Evolutionary conservation across 2,113 vertebrate species (phyloP), one percentile per base, ranked within the genome.

Genomic region (Ceyx margarethae): DNA sequence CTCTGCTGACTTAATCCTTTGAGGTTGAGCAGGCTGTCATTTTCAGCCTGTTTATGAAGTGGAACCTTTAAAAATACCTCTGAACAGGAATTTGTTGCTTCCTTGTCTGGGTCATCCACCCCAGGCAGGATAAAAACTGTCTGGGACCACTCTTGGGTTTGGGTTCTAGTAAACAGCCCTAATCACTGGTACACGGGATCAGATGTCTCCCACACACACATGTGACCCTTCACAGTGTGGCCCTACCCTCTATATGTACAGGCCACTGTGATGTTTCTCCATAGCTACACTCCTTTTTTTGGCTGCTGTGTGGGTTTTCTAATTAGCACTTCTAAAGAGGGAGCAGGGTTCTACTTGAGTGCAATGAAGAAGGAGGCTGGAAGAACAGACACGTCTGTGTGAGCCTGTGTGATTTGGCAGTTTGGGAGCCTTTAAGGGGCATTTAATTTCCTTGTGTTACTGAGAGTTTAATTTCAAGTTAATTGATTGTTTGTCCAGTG

Each of bases 31-130:
- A 87, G 53, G 43, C 71, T 87, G 11, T 94, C 1, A 89, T 94
- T 95, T 92, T 92, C 78, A 85, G 64, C 61, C 81, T 92, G 71
- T 91, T 96, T 91, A 80, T 93, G 46, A 77, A 80, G n/a, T 64
- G 9, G 40, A 89, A 77, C 54, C 29, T 96, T 96, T 81, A 94
- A 96, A 96, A 96, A 96, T 96, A 96, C 84, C 68, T 94, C 92
- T 48, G 43, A 87, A 77, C 37, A 89, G 84, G 91, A 91, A 80
- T 85, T 76, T 87, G 64, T 11, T 60, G 16, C 75, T 95, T 94
- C 75, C 33, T 85, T 50, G 51, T 56, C 83, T 73, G 80, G 80
- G 65, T 95, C 85, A 79, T 74, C 62, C 33, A 71, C 40, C 48
- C 65, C 22, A 64, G 29, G 53, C 68, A 58, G 92, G 73, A 35